phyloP scores from a whole-genome alignment of 2,888 invertebrate species.

The Drosophila acutilabella region DNA sequence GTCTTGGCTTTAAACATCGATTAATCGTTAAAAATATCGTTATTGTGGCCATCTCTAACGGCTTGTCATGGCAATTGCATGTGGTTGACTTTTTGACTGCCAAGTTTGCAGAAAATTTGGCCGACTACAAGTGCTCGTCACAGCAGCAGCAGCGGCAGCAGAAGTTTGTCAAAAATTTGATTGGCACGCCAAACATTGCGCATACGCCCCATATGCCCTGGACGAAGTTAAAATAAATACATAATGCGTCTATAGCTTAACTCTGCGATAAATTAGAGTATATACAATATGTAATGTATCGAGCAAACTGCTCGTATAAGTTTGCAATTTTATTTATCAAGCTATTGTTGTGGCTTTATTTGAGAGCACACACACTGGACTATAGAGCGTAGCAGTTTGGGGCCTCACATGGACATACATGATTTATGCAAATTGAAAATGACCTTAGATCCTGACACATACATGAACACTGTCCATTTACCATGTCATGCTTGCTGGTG shows the following conservation, averaged over 20 bases:
- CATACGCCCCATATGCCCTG: constrained; percentile 24
- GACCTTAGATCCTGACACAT: constrained; percentile 69
- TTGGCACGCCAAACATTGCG: constrained; percentile 37
- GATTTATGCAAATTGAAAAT: constrained; percentile 82
- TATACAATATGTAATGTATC: constrained; percentile 11
- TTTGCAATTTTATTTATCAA: constrained; percentile 50
- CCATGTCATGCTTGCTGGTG: constrained; percentile 42
- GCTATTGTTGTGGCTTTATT: constrained; percentile 69
- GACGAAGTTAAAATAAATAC: constrained; percentile 2
- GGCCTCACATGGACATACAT: constrained; percentile 61
- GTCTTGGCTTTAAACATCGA: too few relatives aligned
- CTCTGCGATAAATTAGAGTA: background rate
- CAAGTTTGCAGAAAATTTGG: constrained; percentile 41
- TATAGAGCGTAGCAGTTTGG: constrained; percentile 24
- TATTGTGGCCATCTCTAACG: background rate
- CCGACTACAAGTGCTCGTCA: constrained; percentile 11
- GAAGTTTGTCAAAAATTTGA: constrained; percentile 47
- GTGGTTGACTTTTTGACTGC: constrained; percentile 58
- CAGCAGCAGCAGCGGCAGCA: too few relatives aligned
- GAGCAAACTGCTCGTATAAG: constrained; percentile 42
- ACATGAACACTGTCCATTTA: constrained; percentile 61
- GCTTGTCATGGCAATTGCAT: constrained; percentile 31
- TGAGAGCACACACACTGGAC: constrained; percentile 11
- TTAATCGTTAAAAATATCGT: background rate
- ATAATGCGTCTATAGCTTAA: constrained; percentile 3